A percentile compares a stretch with the other conserved stretches of the same genome.
phyloP scores from a whole-genome alignment of 2,113 vertebrate genomes.

The Corythornis madagascariensis region DNA sequence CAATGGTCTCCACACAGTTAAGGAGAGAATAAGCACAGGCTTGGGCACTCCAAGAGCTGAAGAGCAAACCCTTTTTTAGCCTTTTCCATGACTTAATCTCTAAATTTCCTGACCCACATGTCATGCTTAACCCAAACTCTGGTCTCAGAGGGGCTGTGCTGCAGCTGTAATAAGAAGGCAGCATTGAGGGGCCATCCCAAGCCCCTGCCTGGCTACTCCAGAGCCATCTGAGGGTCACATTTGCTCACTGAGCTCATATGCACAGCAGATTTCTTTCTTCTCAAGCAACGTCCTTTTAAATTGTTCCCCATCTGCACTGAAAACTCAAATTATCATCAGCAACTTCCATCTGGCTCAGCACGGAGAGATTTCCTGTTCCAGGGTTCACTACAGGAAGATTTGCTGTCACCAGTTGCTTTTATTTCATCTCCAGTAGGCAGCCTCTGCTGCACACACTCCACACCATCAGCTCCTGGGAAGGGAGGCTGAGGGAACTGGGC shows the following conservation, averaged over 20 bases:
- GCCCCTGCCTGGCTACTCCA: neutral
- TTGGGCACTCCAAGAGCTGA: neutral
- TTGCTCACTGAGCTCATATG: neutral
- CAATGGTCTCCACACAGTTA: rapidly evolving
- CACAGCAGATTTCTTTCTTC: neutral
- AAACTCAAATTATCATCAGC: neutral
- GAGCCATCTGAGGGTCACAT: neutral
- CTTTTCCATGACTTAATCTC: neutral
- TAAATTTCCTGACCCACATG: neutral
- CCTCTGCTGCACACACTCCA: rapidly evolving
- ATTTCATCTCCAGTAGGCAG: neutral
- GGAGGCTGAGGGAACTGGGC: no score
- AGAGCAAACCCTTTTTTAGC: neutral
- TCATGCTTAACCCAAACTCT: rapidly evolving
- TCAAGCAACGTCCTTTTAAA: neutral
- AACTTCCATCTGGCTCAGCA: slow-evolving; percentile 23
- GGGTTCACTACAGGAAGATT: neutral
- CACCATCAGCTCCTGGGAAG: no score
- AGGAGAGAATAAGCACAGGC: neutral
- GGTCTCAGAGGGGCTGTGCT: no score
- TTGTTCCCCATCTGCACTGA: neutral
- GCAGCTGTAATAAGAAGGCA: no score
- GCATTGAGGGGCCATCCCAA: neutral
- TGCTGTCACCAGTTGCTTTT: neutral
- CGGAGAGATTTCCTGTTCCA: neutral